Conservation (phyloP, 2,888 invertebrate genomes). For the Malthinus seriepunctatus region DNA sequence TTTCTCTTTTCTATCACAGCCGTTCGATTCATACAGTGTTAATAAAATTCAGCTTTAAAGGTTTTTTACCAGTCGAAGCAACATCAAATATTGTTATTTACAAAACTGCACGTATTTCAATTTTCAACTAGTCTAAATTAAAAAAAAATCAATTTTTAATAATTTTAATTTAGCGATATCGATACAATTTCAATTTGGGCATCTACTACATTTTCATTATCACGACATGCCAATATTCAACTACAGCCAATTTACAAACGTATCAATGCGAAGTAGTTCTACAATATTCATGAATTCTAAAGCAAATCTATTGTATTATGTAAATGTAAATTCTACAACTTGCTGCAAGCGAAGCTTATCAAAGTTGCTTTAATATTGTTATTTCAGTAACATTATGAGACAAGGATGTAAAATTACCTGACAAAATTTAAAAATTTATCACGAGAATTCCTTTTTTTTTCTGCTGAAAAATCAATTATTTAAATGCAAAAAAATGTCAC, state of each 20-base stretch:
- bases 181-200: not conserved
- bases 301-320: conserved; percentile 21
- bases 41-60: too few relatives aligned
- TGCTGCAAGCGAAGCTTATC: conserved; percentile 5
- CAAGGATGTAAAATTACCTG: not conserved
- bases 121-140: too few relatives aligned
- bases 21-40: too few relatives aligned
- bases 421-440: not conserved
- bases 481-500: not conserved
- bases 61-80: too few relatives aligned
- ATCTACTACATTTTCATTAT: not conserved
- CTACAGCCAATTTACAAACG: conserved; percentile 21
- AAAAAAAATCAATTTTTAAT: not conserved
- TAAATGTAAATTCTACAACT: conserved; percentile 17
- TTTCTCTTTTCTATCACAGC: too few relatives aligned
- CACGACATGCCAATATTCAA: conserved; percentile 6
- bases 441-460: not conserved
- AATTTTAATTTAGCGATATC: not conserved
- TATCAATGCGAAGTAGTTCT: conserved; percentile 23
- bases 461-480: not conserved
- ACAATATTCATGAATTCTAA: conserved; percentile 25
- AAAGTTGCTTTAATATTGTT: conserved; percentile 12
- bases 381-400: not conserved
- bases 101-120: too few relatives aligned
- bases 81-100: too few relatives aligned